A percentile compares a stretch with the other conserved stretches of the same genome.
phyloP scores from a whole-genome alignment of 1,140 invertebrate genomes.

The Ganaspis sp. region DNA sequence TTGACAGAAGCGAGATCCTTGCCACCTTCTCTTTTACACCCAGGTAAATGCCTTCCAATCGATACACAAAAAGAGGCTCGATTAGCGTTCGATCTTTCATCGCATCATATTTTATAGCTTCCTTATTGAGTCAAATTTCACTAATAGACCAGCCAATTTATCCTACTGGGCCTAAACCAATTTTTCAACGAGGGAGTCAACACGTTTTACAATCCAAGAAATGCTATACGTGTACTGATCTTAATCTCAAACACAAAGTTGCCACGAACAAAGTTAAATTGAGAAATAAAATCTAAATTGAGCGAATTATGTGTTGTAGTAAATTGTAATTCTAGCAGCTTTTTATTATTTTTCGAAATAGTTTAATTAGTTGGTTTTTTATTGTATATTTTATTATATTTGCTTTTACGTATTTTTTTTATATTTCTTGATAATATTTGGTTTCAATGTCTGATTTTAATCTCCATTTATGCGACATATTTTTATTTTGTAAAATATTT shows the following conservation, averaged over 20 bases:
- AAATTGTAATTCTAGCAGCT: too few species aligned
- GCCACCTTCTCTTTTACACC: constrained; percentile 35
- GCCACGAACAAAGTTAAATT: too few species aligned
- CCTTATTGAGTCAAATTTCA: constrained; percentile 21
- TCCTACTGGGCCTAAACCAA: background rate
- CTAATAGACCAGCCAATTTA: constrained; percentile 13
- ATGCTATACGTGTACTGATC: background rate
- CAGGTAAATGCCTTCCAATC: constrained; percentile 26
- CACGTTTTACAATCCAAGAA: background rate
- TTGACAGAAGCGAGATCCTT: constrained; percentile 52
- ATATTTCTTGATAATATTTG: too few species aligned
- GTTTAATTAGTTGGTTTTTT: too few species aligned
- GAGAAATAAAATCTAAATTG: too few species aligned
- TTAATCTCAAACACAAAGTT: background rate
- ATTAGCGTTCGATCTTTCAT: constrained; percentile 13
- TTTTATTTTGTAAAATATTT: too few species aligned
- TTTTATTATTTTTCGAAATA: too few species aligned
- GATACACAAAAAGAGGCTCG: constrained; percentile 13
- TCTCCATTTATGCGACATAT: too few species aligned
- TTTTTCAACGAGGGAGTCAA: constrained; percentile 1
- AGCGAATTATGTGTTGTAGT: too few species aligned
- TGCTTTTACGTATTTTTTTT: too few species aligned
- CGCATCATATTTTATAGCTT: constrained; percentile 20
- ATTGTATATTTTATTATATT: too few species aligned
- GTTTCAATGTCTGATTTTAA: too few species aligned